These are phyloP conservation scores for Drosophila robusta DNA, from an alignment of 2,888 invertebrate genomes.

Conservation along the genomic window DNA sequence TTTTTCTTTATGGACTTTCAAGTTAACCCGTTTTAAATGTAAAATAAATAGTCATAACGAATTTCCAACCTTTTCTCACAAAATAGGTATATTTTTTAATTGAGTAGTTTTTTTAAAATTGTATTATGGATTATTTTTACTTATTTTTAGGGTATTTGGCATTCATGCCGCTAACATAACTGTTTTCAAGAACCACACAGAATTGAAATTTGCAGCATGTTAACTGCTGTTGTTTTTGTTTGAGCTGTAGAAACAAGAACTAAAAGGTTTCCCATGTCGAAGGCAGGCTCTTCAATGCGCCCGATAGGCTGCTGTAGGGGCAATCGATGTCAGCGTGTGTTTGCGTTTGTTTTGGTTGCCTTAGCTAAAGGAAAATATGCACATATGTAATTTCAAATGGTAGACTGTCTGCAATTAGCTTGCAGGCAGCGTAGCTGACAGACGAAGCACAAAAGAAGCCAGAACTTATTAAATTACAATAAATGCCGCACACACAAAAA, in stretches of 20 bases:
- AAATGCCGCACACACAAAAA: slow-evolving; percentile 33
- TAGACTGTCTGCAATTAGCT: slow-evolving; percentile 60
- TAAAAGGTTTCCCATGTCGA: slow-evolving; percentile 71
- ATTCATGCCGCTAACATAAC: not conserved
- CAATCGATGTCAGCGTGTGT: slow-evolving; percentile 9
- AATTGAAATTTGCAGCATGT: not conserved
- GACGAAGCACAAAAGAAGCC: slow-evolving; percentile 27
- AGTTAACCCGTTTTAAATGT: too few species aligned
- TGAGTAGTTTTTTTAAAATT: too few species aligned
- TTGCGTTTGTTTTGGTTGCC: slow-evolving; percentile 26
- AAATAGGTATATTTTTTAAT: too few species aligned
- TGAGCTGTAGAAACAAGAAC: slow-evolving; percentile 25
- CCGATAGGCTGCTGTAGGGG: slow-evolving; percentile 2
- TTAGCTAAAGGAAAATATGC: slow-evolving; percentile 29
- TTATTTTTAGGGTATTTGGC: not conserved
- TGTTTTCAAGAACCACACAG: not conserved
- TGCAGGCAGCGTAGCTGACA: slow-evolving; percentile 47
- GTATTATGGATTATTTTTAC: rapidly evolving
- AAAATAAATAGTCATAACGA: too few species aligned
- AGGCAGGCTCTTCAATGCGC: slow-evolving; percentile 13
- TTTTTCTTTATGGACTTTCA: too few species aligned
- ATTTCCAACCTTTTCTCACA: too few species aligned
- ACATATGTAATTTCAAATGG: slow-evolving; percentile 50
- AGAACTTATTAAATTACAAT: slow-evolving; percentile 72
- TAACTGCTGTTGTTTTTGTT: slow-evolving; percentile 9